phyloP scores from a whole-genome alignment of 2,888 invertebrate species.

The Melanostoma mellinum region DNA sequence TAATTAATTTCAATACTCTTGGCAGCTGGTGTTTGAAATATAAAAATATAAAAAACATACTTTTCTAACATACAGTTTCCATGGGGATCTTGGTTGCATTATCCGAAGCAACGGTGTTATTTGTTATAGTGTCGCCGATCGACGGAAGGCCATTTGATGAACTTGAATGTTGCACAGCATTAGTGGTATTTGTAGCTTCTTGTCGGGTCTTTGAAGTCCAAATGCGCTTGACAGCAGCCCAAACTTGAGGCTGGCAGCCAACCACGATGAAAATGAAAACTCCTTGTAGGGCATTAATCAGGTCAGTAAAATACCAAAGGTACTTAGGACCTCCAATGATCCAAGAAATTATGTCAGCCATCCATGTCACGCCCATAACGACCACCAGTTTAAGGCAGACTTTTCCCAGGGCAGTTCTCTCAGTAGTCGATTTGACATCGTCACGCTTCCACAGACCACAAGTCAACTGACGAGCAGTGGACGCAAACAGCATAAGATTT shows the following conservation, averaged over 20 bases:
- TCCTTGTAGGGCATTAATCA: slow-evolving; percentile 93
- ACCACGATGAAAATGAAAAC: slow-evolving; percentile 94
- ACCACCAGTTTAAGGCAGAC: slow-evolving; percentile 93
- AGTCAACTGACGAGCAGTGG: slow-evolving; percentile 92
- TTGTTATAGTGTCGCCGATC: slow-evolving; percentile 82
- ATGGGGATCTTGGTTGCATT: slow-evolving; percentile 83
- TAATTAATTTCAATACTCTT: slow-evolving; percentile 63
- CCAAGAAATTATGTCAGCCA: slow-evolving; percentile 92
- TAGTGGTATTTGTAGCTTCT: slow-evolving; percentile 84
- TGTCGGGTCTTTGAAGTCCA: slow-evolving; percentile 85
- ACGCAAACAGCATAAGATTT: slow-evolving; percentile 90
- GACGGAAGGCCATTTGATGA: slow-evolving; percentile 92
- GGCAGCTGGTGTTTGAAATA: slow-evolving; percentile 44
- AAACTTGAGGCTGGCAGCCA: slow-evolving; percentile 93
- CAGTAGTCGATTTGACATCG: slow-evolving; percentile 92
- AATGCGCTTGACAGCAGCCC: slow-evolving; percentile 86
- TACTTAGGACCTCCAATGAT: slow-evolving; percentile 90
- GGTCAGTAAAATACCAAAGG: slow-evolving; percentile 92
- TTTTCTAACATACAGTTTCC: slow-evolving; percentile 85
- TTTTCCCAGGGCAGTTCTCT: slow-evolving; percentile 90
- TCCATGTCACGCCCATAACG: slow-evolving; percentile 91
- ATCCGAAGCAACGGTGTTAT: slow-evolving; percentile 63
- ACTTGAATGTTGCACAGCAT: slow-evolving; percentile 87
- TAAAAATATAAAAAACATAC: slow-evolving; percentile 46
- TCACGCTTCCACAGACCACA: slow-evolving; percentile 95